Base-by-base conservation (phyloP, 2,113 vertebrate species). In the Calidris pygmaea region DNA sequence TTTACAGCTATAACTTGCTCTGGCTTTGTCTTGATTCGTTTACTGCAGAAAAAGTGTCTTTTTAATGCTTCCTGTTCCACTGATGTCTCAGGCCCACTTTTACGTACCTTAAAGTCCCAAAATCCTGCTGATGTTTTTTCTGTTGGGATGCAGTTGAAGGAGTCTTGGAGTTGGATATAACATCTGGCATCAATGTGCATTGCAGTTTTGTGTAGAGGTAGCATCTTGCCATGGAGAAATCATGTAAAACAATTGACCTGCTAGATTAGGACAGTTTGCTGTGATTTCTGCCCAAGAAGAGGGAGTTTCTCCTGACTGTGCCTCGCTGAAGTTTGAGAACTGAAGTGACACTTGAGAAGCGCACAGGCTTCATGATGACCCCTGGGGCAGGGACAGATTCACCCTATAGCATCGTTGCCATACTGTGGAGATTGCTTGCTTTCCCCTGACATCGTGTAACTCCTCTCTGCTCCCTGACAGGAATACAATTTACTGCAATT, bases 401-500 rank as follows among this genome's bases (percentile, higher is more conserved):
- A 55, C 66, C 80, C 89, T 59, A 37, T 60, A 80, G 91, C 63
- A 30, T 39, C 6, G 0, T 23, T 93, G 67, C 55, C 50, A 1
- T 39, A 10, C 71, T 26, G 41, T 62, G 67, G 84, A 68, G 81
- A 24, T 55, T 47, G 22, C 89, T 87, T 76, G 35, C 77, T 91
- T 87, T 87, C 70, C 77, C 37, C 77, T 95, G 94, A 67, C 91
- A 87, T 7, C 6, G 1, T 70, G 84, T 12, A 91, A 85, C 89
- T 87, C 86, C 84, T 91, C 85, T 63, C 70, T 91, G 91, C 91
- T 95, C 95, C 80, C 94, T 95, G 96, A 79, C 95, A 96, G 92
- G 94, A 95, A 94, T 85, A 93, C 92, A 96, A 95, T 96, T 96
- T 96, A 96, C 96, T 91, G 92, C 93, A 97, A 97, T 96, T 97